Evolutionary conservation across 2,797 vertebrate genomes (phyloP), one percentile per base, ranked within the genome.

Genomic region (Knipowitschia caucasica): DNA sequence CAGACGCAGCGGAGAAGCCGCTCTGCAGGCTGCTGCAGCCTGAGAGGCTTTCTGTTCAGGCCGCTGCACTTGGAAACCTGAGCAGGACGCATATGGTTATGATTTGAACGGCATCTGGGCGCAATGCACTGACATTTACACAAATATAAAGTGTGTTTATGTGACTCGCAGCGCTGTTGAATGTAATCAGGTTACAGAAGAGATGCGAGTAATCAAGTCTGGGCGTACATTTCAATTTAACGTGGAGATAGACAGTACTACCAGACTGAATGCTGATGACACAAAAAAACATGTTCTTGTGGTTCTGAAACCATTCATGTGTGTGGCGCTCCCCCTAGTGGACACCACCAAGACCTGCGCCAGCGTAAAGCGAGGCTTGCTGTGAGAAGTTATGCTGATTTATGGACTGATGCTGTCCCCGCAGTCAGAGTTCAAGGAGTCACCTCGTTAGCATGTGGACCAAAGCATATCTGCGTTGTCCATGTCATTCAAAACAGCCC

Each of bases 41-140:
- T 56, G 30, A 30, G 38, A 30, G 67, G 26, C 71, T 52, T 58
- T 67, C 40, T 66, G 24, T 36, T 36, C 27, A 55, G 36, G 63
- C 23, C 9, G 43, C 44, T 46, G 71, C 72, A 78, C 64, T 69
- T 68, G 43, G 78, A 83, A 87, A 72, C 63, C 45, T 67, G 74
- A 82, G 73, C 56, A 67, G 49, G 25, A 23, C 66, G 71, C 84
- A 89, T 86, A 76, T 89, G 89, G 85, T 86, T 88, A 80, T 78
- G 70, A 88, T 91, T 91, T 82, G 46, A 64, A 42, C 64, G 43
- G 75, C 88, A 88, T 88, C 84, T 88, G 87, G 83, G 80, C 58
- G 61, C 75, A 85, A 87, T 86, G 74, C 70, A 78, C 62, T 25
- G 39, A 52, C 64, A 47, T 68, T 70, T 71, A 43, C 65, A 58